Conservation (phyloP, 2,113 vertebrate species). For the Hippopotamus amphibius region DNA sequence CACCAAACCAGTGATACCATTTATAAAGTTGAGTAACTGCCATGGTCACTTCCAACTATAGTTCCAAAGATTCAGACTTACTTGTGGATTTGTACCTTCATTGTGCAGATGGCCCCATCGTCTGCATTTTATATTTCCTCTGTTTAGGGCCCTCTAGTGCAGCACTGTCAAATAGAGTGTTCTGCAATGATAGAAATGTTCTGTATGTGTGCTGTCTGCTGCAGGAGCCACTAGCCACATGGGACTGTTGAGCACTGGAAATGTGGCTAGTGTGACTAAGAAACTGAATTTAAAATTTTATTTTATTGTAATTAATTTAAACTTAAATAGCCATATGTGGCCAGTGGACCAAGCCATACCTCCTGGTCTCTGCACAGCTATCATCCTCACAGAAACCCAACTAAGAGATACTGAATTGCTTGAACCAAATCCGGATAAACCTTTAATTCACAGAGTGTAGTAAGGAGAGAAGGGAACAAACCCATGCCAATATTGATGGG, state of each 20-base stretch:
- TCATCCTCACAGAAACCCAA: not conserved
- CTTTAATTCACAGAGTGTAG: not conserved
- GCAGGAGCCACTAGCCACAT: not conserved
- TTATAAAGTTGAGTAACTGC: not conserved
- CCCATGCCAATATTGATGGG: not conserved
- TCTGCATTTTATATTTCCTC: not conserved
- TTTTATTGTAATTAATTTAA: not conserved
- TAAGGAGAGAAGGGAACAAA: not conserved
- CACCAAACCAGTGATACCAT: too few species aligned
- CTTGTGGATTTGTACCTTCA: not conserved
- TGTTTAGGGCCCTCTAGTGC: too few species aligned
- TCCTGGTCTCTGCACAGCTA: not conserved
- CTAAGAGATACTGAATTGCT: not conserved
- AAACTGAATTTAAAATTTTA: not conserved
- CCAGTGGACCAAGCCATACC: not conserved
- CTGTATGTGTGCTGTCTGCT: rapidly evolving
- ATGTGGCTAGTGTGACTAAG: not conserved
- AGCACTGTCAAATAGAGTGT: not conserved
- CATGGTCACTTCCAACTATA: rapidly evolving
- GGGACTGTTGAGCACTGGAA: rapidly evolving
- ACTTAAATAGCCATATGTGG: not conserved
- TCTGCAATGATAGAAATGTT: rapidly evolving
- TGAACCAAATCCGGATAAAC: too few species aligned
- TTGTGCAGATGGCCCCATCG: not conserved
- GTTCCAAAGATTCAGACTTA: not conserved